Conservation (phyloP, 2,113 vertebrate species). For the Gobiocypris rarus region DNA sequence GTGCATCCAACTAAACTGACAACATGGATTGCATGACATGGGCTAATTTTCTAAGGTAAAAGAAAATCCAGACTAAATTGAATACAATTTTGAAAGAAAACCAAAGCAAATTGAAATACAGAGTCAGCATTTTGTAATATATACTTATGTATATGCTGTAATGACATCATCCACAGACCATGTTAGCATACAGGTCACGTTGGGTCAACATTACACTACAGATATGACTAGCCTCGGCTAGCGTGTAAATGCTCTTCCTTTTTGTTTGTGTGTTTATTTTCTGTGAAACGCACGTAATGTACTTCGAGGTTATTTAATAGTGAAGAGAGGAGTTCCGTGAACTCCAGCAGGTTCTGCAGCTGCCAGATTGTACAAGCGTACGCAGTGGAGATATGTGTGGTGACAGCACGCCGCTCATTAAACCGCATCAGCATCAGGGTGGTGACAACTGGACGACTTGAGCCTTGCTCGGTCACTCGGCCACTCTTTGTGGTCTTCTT, state of each 20-base stretch:
- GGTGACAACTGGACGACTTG: constrained; percentile 78
- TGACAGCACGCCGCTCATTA: constrained; percentile 83
- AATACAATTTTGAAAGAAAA: too few relatives aligned
- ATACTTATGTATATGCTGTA: background rate
- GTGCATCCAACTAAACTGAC: background rate
- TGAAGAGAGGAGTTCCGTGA: constrained; percentile 71
- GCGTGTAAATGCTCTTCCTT: background rate
- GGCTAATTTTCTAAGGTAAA: background rate
- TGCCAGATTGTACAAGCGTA: constrained; percentile 97
- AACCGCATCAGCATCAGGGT: constrained; percentile 78
- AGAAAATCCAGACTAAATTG: background rate
- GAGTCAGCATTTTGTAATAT: too few relatives aligned
- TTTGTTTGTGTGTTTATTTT: constrained; percentile 17
- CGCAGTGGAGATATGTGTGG: constrained; percentile 78
- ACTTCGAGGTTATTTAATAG: constrained; percentile 54
- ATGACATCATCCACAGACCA: background rate
- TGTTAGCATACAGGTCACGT: background rate
- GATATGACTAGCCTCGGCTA: constrained; percentile 20
- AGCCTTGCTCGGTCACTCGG: constrained; percentile 70
- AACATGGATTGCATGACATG: background rate
- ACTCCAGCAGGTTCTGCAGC: constrained; percentile 91
- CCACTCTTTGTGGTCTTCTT: constrained; percentile 14
- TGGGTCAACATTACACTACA: background rate
- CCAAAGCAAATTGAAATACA: background rate
- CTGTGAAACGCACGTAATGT: constrained; percentile 16